Evolutionary conservation across 1,140 invertebrate genomes (phyloP).

Genomic region (Agrypnia vestita): DNA sequence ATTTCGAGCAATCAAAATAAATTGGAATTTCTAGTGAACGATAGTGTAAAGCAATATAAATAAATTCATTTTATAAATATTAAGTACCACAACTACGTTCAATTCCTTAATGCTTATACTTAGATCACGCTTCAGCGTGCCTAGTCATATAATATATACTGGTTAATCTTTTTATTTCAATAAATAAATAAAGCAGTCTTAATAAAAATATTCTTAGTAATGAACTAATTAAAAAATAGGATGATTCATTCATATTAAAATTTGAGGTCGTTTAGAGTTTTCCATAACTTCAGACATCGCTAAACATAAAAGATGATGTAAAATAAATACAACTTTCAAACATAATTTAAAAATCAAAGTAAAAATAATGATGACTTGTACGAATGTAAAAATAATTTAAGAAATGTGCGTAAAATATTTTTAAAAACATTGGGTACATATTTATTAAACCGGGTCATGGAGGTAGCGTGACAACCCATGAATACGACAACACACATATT

Average conservation of each 20-base stretch:
- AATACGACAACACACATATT: constrained; percentile 6
- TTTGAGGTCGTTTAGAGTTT: neutral
- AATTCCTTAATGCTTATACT: constrained; percentile 47
- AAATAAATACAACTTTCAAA: too few species aligned
- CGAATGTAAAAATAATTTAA: neutral
- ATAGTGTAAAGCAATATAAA: too few species aligned
- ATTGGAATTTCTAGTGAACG: too few species aligned
- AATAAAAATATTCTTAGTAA: constrained; percentile 1
- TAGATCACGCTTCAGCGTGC: constrained; percentile 32
- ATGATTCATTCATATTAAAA: neutral
- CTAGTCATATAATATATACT: constrained; percentile 25
- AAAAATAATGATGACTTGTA: too few species aligned
- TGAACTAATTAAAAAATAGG: neutral
- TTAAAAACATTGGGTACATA: too few species aligned
- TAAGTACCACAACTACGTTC: constrained; percentile 28
- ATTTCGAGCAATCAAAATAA: too few species aligned
- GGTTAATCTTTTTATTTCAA: neutral
- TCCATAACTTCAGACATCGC: too few species aligned
- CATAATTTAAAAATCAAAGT: too few species aligned
- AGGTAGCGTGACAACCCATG: constrained; percentile 7
- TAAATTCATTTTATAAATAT: constrained; percentile 12
- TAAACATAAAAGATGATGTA: too few species aligned
- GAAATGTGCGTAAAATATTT: neutral
- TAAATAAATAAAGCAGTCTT: constrained; percentile 33
- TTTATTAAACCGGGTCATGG: neutral